Evolutionary conservation across 2,888 invertebrate species (phyloP).

Genomic region (Lithophane semibrunnea): DNA sequence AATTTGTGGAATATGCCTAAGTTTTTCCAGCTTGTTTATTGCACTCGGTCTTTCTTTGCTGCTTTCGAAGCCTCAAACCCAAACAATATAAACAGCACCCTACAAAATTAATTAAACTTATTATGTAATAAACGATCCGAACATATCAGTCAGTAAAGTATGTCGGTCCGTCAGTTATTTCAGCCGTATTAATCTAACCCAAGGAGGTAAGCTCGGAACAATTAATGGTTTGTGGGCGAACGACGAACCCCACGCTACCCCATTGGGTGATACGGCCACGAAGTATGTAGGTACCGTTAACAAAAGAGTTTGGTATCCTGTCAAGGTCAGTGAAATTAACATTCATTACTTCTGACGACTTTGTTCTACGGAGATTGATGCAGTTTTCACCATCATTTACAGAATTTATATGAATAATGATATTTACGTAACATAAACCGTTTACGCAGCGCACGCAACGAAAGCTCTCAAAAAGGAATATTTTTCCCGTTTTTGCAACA

Average conservation of each 20-base stretch:
- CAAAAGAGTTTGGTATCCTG: neutral
- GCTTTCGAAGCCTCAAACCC: neutral
- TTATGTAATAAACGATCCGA: slow-evolving; percentile 34
- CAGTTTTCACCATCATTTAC: too few species aligned
- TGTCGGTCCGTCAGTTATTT: slow-evolving; percentile 58
- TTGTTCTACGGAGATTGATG: too few species aligned
- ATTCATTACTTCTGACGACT: neutral
- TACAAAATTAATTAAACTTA: slow-evolving; percentile 27
- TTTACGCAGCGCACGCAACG: too few species aligned
- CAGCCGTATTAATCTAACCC: slow-evolving; percentile 71
- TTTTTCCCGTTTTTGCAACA: too few species aligned
- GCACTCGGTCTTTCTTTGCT: neutral
- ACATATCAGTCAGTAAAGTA: slow-evolving; percentile 45
- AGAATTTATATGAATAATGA: too few species aligned
- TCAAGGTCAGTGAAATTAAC: neutral
- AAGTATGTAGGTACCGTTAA: slow-evolving; percentile 12
- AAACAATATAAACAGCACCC: neutral
- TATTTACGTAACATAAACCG: too few species aligned
- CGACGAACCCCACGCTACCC: slow-evolving; percentile 1
- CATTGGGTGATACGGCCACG: slow-evolving; percentile 1
- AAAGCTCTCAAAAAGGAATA: too few species aligned
- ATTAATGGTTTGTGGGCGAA: slow-evolving; percentile 72
- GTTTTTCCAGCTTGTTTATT: neutral
- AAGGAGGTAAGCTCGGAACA: slow-evolving; percentile 66
- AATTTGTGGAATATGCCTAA: too few species aligned